These are phyloP conservation scores for Acholoe squamosa DNA, from an alignment of 2,888 invertebrate genomes.

Conservation along the genomic window DNA sequence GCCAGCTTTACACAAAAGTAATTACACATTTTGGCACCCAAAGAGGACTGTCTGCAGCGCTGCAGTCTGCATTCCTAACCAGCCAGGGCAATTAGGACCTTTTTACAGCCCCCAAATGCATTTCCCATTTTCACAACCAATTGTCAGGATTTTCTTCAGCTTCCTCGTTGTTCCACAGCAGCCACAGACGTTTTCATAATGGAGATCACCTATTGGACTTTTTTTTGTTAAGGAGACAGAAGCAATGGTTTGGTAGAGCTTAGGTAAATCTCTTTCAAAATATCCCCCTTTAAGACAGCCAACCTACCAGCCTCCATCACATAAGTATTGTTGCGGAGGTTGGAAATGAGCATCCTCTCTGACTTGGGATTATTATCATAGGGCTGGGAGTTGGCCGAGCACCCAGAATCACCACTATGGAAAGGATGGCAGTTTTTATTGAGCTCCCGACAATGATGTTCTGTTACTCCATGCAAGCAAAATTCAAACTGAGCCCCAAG, in stretches of 20 bases:
- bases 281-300: neutral
- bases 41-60: neutral
- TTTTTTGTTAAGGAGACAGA: neutral
- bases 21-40: neutral
- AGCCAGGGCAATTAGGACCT: neutral
- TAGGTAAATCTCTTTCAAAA: neutral
- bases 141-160: neutral
- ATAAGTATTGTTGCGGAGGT: no score
- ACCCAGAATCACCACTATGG: no score
- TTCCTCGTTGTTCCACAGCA: neutral
- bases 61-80: neutral
- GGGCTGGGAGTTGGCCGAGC: no score
- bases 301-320: neutral
- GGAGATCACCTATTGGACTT: neutral
- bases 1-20: neutral
- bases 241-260: neutral
- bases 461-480: no score
- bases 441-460: no score
- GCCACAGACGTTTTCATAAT: neutral
- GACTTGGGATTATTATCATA: no score
- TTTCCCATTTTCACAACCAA: neutral
- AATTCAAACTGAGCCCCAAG: no score
- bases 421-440: no score
- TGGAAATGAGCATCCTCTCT: no score
- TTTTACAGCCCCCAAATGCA: slow-evolving; percentile 18